Conservation (phyloP, 1,140 invertebrate species). For the Drosophila elegans region DNA sequence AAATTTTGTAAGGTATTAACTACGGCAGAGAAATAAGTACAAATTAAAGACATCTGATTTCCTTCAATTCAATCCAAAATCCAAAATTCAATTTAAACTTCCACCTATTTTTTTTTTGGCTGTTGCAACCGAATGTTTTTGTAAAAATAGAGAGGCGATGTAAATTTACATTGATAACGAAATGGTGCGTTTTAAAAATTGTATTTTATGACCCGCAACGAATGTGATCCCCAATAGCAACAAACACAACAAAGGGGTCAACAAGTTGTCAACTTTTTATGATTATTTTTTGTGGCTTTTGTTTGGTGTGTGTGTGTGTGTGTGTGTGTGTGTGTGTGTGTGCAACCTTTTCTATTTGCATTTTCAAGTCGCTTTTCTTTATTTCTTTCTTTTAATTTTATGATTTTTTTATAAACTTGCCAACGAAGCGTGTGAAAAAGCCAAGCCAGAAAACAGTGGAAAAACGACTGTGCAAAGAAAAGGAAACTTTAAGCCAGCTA, state of each 20-base stretch:
- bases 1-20: background rate
- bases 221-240: conserved; percentile 43
- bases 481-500: conserved; percentile 26
- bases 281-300: conserved; percentile 28
- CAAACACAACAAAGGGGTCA: conserved; percentile 41
- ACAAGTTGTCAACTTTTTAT: conserved; percentile 57
- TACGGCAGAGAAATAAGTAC: background rate
- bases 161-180: conserved; percentile 33
- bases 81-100: conserved; percentile 12
- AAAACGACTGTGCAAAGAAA: conserved; percentile 7
- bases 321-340: no score
- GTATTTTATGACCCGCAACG: conserved; percentile 39
- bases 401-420: conserved; percentile 28
- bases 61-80: no score
- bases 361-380: conserved; percentile 29
- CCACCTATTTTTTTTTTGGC: background rate
- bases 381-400: conserved; percentile 41
- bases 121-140: background rate
- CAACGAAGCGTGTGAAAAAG: conserved; percentile 40
- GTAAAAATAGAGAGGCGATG: conserved; percentile 1
- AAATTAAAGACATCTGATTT: background rate
- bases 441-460: conserved; percentile 28
- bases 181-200: conserved; percentile 16
- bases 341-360: conserved; percentile 42
- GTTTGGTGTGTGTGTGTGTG: conserved; percentile 13